A percentile compares a stretch with the other conserved stretches of the same genome.
Evolutionary conservation across 2,113 vertebrate species (phyloP).

Genomic region (Eulacestoma nigropectus): DNA sequence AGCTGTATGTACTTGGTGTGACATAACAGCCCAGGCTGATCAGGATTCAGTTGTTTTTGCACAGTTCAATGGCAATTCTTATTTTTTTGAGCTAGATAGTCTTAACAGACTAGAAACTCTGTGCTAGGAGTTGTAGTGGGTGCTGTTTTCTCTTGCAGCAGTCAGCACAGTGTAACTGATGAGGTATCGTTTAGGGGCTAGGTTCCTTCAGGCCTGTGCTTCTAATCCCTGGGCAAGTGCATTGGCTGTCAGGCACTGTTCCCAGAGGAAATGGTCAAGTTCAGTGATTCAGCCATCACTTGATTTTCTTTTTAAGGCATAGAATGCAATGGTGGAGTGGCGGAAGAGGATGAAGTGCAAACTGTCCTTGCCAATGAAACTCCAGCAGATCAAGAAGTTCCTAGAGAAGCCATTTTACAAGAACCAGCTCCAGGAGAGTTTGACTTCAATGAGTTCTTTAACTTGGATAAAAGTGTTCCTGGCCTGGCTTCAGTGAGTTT

Average conservation of each 20-base stretch:
- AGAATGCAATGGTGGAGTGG: conserved; percentile 90
- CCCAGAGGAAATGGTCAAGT: background rate
- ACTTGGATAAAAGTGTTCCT: conserved; percentile 95
- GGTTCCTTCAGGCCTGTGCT: background rate
- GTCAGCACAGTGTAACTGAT: background rate
- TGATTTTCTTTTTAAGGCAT: conserved; percentile 51
- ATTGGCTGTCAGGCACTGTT: background rate
- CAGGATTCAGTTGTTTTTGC: background rate
- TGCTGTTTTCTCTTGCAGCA: background rate
- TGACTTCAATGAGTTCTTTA: conserved; percentile 99
- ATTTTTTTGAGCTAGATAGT: background rate
- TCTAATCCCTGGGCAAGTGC: background rate
- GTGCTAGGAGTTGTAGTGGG: background rate
- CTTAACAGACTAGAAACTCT: background rate
- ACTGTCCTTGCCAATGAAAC: conserved; percentile 69
- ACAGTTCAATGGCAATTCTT: background rate
- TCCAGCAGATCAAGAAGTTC: conserved; percentile 91
- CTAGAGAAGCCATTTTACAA: conserved; percentile 80
- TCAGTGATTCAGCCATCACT: background rate
- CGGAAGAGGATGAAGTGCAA: conserved; percentile 82
- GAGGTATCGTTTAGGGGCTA: accelerated
- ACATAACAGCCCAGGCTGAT: background rate
- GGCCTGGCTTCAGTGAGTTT: conserved; percentile 93
- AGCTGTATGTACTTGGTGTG: background rate
- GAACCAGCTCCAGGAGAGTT: conserved; percentile 90